Conservation (phyloP, 2,888 invertebrate genomes). For the Tachina fera region DNA sequence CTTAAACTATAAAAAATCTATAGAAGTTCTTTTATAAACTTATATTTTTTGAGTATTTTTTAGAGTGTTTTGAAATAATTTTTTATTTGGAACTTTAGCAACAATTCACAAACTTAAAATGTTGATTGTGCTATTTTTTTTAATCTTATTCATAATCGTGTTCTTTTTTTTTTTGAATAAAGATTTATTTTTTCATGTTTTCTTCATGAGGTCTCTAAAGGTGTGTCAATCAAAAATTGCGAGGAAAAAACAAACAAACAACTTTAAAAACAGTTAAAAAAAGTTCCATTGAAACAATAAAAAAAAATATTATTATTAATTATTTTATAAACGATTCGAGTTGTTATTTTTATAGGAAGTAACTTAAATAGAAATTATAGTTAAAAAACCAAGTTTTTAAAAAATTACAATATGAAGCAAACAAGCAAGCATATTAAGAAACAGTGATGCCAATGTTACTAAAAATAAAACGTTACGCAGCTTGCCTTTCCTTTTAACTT, state of each 20-base stretch:
- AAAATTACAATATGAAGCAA: background rate
- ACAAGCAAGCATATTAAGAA: background rate
- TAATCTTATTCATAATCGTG: conserved; percentile 22
- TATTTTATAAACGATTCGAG: conserved; percentile 7
- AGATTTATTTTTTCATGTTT: background rate
- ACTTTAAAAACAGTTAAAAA: background rate
- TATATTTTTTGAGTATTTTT: background rate
- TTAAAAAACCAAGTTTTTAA: background rate
- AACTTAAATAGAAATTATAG: conserved; percentile 39
- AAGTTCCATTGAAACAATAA: conserved; percentile 55
- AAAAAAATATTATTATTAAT: conserved; percentile 34
- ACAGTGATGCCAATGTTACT: background rate
- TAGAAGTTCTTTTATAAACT: background rate
- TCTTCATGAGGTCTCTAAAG: conserved; percentile 43
- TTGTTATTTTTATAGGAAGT: conserved; percentile 57
- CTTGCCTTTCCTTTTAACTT: too few relatives aligned
- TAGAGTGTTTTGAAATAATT: background rate
- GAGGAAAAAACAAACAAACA: background rate
- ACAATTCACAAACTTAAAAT: background rate
- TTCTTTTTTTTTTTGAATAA: conserved; percentile 10
- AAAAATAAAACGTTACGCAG: too few relatives aligned
- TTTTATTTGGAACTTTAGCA: background rate
- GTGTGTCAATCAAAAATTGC: conserved; percentile 51
- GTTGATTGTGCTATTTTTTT: conserved; percentile 9
- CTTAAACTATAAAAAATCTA: conserved; percentile 24